A percentile compares a stretch with the other conserved stretches of the same genome.
phyloP scores from a whole-genome alignment of 2,113 vertebrate species.

The Cercocebus atys region DNA sequence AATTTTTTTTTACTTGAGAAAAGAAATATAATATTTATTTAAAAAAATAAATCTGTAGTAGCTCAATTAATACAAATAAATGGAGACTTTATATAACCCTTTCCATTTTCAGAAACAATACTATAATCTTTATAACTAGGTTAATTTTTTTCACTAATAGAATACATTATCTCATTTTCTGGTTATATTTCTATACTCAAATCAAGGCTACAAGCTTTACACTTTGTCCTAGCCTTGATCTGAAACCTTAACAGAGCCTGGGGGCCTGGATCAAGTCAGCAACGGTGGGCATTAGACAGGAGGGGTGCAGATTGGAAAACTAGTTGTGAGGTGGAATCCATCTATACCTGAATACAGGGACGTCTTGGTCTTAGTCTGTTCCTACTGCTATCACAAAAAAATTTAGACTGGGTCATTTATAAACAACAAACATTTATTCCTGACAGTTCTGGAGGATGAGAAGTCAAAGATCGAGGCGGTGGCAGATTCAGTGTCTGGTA shows the following conservation, averaged over 20 bases:
- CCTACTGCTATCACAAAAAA: background rate
- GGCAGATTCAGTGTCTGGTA: background rate
- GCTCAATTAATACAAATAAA: slow-evolving; percentile 15
- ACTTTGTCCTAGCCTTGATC: background rate
- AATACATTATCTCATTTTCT: background rate
- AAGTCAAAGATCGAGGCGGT: background rate
- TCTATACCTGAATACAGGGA: background rate
- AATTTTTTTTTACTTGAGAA: slow-evolving; percentile 31
- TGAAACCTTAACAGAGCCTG: background rate
- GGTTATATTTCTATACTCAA: background rate
- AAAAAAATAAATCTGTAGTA: background rate
- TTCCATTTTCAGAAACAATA: background rate
- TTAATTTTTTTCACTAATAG: background rate
- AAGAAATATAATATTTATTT: background rate
- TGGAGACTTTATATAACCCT: background rate
- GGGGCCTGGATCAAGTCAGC: background rate
- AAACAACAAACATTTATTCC: background rate
- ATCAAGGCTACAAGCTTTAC: background rate
- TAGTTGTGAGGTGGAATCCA: background rate
- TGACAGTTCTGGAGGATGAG: background rate
- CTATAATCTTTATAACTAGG: background rate
- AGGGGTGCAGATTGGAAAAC: background rate
- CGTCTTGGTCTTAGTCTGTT: background rate
- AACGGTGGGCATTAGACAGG: background rate
- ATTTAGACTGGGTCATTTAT: background rate